A percentile compares a stretch with the other conserved stretches of the same genome.
Conservation (phyloP, 1,140 invertebrate species). For the Subanguina moxae region DNA sequence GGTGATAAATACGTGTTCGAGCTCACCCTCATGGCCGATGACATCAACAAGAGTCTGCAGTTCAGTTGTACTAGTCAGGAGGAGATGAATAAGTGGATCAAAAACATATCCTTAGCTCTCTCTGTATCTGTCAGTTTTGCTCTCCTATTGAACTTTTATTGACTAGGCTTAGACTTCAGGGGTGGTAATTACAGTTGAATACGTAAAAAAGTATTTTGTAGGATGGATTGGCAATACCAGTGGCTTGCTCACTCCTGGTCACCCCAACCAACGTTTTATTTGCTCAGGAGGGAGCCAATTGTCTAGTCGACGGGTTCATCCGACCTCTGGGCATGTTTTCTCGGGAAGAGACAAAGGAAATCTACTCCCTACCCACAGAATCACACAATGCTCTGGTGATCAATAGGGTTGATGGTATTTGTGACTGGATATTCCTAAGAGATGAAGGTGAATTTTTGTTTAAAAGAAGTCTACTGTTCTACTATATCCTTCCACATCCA, state of each 20-base stretch:
- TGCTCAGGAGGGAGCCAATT: conserved; percentile 41
- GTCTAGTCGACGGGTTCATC: conserved; percentile 40
- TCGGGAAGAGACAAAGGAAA: conserved; percentile 23
- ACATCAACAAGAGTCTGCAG: conserved; percentile 9
- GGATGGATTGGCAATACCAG: conserved; percentile 21
- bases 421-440: conserved; percentile 7
- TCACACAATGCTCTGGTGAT: conserved; percentile 15
- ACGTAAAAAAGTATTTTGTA: conserved; percentile 20
- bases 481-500: too few relatives aligned
- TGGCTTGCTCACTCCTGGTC: conserved; percentile 29
- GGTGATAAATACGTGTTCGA: conserved; percentile 41
- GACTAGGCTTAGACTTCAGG: too few relatives aligned
- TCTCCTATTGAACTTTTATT: too few relatives aligned
- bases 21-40: conserved; percentile 25
- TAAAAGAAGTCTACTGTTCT: too few relatives aligned
- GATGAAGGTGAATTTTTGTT: conserved; percentile 6
- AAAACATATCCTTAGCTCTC: conserved; percentile 22
- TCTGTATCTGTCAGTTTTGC: conserved; percentile 9
- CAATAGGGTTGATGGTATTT: conserved; percentile 7
- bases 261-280: conserved; percentile 31
- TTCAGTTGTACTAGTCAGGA: conserved; percentile 31
- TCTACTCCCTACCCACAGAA: conserved; percentile 6
- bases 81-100: conserved; percentile 41
- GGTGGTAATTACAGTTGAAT: too few relatives aligned
- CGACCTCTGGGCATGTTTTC: conserved; percentile 19